A percentile compares a stretch with the other conserved stretches of the same genome.
These are phyloP conservation scores for Gasterosteus aculeatus DNA, from an alignment of 2,113 vertebrate species.

Conservation along the genomic window DNA sequence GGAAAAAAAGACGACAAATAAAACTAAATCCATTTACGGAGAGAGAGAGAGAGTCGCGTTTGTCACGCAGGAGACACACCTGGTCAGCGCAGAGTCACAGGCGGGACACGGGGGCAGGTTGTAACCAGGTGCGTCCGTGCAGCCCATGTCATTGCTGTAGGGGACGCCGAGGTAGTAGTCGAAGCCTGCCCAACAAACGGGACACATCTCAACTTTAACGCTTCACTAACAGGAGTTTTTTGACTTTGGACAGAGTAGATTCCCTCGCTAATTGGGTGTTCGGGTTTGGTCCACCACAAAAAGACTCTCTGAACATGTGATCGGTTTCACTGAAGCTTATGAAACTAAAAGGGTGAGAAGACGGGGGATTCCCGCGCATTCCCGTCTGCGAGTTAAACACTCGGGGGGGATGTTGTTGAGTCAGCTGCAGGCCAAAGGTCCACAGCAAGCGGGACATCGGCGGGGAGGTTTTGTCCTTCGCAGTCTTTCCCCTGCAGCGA, in stretches of 20 bases:
- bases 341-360: not conserved
- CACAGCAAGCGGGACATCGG: slow-evolving; percentile 33
- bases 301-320: not conserved
- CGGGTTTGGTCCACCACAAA: not conserved
- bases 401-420: not conserved
- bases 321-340: not conserved
- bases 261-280: not conserved
- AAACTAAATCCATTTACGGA: not conserved
- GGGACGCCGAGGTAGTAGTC: slow-evolving; percentile 94
- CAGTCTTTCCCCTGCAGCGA: slow-evolving; percentile 35
- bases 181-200: slow-evolving; percentile 85
- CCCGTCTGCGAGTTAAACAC: not conserved
- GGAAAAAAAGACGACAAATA: not conserved
- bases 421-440: slow-evolving; percentile 15
- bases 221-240: not conserved
- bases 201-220: not conserved
- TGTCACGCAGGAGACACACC: slow-evolving; percentile 32
- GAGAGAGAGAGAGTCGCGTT: not conserved
- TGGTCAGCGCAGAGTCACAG: slow-evolving; percentile 72
- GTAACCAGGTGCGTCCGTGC: slow-evolving; percentile 89
- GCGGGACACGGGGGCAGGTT: slow-evolving; percentile 85
- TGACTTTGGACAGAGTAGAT: not conserved
- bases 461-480: slow-evolving; percentile 1
- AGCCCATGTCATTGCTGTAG: slow-evolving; percentile 98
- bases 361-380: no score